Percentiles rank a stretch among this genome's conserved stretches.
Conservation (phyloP, 2,113 vertebrate species). For the Spea multiplicata region DNA sequence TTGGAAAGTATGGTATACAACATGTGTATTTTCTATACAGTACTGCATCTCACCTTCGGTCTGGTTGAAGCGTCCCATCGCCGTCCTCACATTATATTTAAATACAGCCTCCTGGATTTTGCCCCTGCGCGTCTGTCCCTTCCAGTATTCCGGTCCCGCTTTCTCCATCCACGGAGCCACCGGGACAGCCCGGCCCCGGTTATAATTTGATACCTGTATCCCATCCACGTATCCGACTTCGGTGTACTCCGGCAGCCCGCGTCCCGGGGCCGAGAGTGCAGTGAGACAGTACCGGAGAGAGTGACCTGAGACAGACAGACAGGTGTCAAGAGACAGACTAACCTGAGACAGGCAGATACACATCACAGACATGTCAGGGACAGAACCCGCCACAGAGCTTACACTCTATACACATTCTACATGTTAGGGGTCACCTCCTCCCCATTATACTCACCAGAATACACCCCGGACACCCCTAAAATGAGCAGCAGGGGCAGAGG, state of each 20-base stretch:
- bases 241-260: constrained; percentile 12
- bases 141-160: constrained; percentile 52
- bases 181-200: background rate
- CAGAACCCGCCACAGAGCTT: too few relatives aligned
- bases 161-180: constrained; percentile 7
- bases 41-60: constrained; percentile 33
- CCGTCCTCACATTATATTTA: constrained; percentile 60
- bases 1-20: background rate
- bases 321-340: background rate
- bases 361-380: too few relatives aligned
- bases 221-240: constrained; percentile 61
- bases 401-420: too few relatives aligned
- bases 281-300: background rate
- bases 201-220: constrained; percentile 58
- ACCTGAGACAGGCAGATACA: background rate
- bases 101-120: constrained; percentile 63
- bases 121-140: constrained; percentile 55
- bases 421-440: too few relatives aligned
- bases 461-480: too few relatives aligned
- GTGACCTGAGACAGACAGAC: constrained; percentile 5
- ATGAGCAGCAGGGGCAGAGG: too few relatives aligned
- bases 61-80: constrained; percentile 50
- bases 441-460: too few relatives aligned
- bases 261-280: background rate
- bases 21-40: background rate